Conservation (phyloP, 2,888 invertebrate species). For the Meloe dianella region DNA sequence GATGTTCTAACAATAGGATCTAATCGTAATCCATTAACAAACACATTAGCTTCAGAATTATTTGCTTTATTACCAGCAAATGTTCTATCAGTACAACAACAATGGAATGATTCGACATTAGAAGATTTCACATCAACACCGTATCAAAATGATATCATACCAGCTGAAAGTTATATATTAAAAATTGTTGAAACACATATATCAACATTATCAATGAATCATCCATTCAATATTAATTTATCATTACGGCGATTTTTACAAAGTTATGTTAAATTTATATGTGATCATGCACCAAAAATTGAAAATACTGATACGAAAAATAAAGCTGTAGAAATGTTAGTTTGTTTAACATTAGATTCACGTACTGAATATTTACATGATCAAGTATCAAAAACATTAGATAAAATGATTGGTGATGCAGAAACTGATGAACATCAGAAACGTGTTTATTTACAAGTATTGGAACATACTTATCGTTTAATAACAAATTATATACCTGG, state of each 20-base stretch:
- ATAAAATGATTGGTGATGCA: conserved; percentile 67
- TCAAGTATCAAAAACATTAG: conserved; percentile 67
- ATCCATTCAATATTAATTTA: conserved; percentile 66
- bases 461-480: conserved; percentile 72
- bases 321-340: conserved; percentile 71
- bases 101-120: conserved; percentile 66
- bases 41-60: conserved; percentile 61
- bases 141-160: conserved; percentile 78
- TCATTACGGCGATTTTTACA: conserved; percentile 71
- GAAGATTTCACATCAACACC: conserved; percentile 70
- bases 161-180: conserved; percentile 83
- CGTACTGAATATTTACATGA: conserved; percentile 77
- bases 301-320: conserved; percentile 70
- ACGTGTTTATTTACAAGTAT: conserved; percentile 68
- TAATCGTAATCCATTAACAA: conserved; percentile 52
- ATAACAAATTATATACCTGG: conserved; percentile 66
- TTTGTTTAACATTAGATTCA: conserved; percentile 78
- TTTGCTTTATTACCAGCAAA: conserved; percentile 63
- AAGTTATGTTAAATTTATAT: conserved; percentile 69
- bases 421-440: conserved; percentile 72
- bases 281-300: conserved; percentile 66
- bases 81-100: conserved; percentile 66
- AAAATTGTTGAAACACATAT: conserved; percentile 74
- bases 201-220: conserved; percentile 67
- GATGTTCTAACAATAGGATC: conserved; percentile 61